phyloP scores from a whole-genome alignment of 2,113 vertebrate species.

The Erinaceus europaeus region DNA sequence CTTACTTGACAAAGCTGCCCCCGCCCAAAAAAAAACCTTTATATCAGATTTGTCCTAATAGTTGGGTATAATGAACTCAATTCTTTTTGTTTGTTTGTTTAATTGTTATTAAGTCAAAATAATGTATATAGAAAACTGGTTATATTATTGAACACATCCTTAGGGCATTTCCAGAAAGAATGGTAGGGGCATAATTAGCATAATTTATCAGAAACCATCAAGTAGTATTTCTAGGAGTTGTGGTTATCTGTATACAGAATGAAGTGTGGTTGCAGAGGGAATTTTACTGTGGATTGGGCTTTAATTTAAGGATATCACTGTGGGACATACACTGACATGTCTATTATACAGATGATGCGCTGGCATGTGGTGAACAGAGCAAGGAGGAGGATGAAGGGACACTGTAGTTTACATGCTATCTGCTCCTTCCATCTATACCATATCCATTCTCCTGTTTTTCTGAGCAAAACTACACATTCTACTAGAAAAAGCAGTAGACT shows the following conservation, averaged over 20 bases:
- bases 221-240: not conserved
- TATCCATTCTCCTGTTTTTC: not conserved
- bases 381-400: not conserved
- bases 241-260: not conserved
- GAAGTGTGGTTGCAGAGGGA: rapidly evolving
- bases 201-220: not conserved
- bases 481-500: not conserved
- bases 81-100: too few species aligned
- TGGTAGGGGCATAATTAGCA: not conserved
- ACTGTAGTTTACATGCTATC: too few species aligned
- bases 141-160: not conserved
- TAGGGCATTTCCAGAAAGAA: not conserved
- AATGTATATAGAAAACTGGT: not conserved
- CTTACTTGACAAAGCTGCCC: not conserved
- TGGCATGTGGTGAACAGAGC: not conserved
- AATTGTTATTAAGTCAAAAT: not conserved
- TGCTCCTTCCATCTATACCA: not conserved
- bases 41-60: not conserved
- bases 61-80: not conserved
- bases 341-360: not conserved
- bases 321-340: not conserved
- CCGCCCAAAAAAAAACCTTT: not conserved
- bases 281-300: not conserved
- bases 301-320: not conserved
- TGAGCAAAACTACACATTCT: not conserved